Evolutionary conservation across 2,113 vertebrate genomes (phyloP).

Genomic region (Corapipo altera): DNA sequence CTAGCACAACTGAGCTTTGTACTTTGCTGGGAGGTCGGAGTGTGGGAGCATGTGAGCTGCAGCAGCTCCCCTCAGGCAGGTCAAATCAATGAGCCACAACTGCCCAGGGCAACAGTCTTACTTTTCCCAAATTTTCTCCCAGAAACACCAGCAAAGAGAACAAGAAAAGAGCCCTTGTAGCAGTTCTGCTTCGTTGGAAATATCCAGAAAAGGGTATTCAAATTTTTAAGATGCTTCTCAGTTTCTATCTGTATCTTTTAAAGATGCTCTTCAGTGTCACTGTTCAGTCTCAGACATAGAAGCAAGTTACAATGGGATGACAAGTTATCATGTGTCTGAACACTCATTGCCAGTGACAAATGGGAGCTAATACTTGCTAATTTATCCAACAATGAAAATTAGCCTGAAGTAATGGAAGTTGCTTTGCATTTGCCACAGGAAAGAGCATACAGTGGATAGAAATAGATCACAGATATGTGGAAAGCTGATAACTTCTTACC

Average conservation of each 20-base stretch:
- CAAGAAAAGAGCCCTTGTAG: neutral
- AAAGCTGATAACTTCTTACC: neutral
- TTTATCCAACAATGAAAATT: conserved; percentile 12
- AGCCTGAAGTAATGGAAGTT: neutral
- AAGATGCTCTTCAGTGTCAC: neutral
- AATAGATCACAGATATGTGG: neutral
- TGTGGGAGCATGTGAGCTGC: neutral
- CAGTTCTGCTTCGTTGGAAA: neutral
- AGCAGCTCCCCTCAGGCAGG: neutral
- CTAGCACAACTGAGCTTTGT: neutral
- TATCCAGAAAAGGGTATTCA: neutral
- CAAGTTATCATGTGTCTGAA: neutral
- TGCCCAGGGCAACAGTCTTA: neutral
- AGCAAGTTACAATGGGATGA: neutral
- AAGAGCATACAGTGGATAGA: neutral
- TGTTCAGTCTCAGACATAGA: neutral
- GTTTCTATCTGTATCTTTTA: neutral
- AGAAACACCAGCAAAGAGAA: neutral
- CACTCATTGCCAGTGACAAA: neutral
- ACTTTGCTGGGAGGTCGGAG: neutral
- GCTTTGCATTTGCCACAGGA: neutral
- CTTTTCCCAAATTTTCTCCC: neutral
- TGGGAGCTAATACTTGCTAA: conserved; percentile 11
- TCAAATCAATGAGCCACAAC: neutral
- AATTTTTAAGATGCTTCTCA: neutral